Evolutionary conservation across 2,888 invertebrate species (phyloP).

Genomic region (Eupithecia inturbata): DNA sequence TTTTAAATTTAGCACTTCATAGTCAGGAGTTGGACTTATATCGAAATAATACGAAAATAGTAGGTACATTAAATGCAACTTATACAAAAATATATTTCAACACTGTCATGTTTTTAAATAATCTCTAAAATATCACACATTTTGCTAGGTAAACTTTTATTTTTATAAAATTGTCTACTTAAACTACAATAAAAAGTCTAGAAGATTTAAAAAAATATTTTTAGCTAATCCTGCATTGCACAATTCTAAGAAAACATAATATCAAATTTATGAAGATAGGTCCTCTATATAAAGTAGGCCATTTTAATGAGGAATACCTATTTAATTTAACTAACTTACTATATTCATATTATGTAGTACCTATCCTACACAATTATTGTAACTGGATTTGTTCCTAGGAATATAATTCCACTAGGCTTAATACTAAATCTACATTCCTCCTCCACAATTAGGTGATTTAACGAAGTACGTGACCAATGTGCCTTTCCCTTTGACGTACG

Average conservation of each 20-base stretch:
- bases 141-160: conserved; percentile 21
- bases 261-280: not conserved
- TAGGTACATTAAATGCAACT: conserved; percentile 39
- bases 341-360: not conserved
- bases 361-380: not conserved
- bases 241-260: not conserved
- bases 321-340: not conserved
- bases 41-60: conserved; percentile 11
- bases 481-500: conserved; percentile 97
- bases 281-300: not conserved
- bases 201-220: not conserved
- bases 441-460: conserved; percentile 86
- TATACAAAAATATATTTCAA: conserved; percentile 25
- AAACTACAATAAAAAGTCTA: not conserved
- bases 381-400: not conserved
- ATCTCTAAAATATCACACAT: conserved; percentile 39
- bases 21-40: conserved; percentile 10
- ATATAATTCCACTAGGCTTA: not conserved
- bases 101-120: conserved; percentile 33
- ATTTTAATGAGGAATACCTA: not conserved
- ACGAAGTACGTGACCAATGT: conserved; percentile 95
- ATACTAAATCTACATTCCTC: conserved; percentile 62
- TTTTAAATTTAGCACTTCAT: conserved; percentile 21
- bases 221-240: not conserved
- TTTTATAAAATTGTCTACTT: conserved; percentile 17